phyloP scores from a whole-genome alignment of 2,888 invertebrate genomes.

The Conomelus anceps region DNA sequence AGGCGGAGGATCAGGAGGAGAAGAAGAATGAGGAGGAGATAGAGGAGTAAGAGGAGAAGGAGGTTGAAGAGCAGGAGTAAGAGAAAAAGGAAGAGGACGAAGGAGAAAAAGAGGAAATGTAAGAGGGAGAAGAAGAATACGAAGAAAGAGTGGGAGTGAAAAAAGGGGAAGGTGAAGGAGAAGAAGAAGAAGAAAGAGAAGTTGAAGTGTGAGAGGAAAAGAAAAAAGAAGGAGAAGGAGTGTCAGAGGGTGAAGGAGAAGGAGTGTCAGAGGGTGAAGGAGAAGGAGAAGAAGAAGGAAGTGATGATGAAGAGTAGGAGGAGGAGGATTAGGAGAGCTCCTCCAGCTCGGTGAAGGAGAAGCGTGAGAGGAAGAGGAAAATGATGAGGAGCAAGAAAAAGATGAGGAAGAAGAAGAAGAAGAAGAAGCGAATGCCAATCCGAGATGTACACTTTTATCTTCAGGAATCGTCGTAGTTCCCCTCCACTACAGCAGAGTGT shows the following conservation, averaged over 20 bases:
- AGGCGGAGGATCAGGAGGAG: background rate
- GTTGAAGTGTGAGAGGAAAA: too few species aligned
- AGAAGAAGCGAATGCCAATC: background rate
- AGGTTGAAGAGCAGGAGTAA: too few species aligned
- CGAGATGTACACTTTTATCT: background rate
- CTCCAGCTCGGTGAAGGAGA: background rate
- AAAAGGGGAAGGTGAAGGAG: too few species aligned
- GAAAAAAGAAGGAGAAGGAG: background rate
- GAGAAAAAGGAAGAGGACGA: too few species aligned
- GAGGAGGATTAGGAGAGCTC: background rate
- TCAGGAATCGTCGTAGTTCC: background rate
- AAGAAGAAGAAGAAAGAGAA: too few species aligned
- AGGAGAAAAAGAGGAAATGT: too few species aligned
- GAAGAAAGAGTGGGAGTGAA: too few species aligned
- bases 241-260: slow-evolving; percentile 1
- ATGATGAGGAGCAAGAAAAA: background rate
- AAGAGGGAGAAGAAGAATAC: too few species aligned
- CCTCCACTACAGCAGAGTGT: background rate
- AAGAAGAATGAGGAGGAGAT: too few species aligned
- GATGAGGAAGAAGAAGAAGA: background rate
- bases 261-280: background rate
- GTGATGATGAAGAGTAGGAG: slow-evolving; percentile 1
- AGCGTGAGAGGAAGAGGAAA: slow-evolving; percentile 1
- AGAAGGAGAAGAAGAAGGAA: background rate
- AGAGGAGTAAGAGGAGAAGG: too few species aligned